Evolutionary conservation across 2,113 vertebrate species (phyloP).

Genomic region (Nyctibius bracteatus): DNA sequence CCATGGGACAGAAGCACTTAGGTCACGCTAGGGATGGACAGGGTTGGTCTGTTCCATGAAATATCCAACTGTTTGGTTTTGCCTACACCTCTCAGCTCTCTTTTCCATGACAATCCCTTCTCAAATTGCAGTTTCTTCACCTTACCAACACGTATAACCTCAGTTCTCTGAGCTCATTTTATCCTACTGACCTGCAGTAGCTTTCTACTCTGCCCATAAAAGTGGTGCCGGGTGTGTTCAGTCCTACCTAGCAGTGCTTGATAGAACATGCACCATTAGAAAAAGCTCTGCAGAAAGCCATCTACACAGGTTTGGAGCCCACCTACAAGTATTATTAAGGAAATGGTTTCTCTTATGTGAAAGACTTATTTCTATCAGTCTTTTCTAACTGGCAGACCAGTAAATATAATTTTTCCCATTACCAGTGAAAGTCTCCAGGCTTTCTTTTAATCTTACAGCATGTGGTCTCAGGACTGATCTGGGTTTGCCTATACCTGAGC

Average conservation of each 20-base stretch:
- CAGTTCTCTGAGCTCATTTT: neutral
- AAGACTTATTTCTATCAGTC: neutral
- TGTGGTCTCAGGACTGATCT: neutral
- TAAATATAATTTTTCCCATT: neutral
- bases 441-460: neutral
- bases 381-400: neutral
- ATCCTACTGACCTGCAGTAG: neutral
- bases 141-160: rapidly evolving
- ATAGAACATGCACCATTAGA: neutral
- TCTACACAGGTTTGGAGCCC: neutral
- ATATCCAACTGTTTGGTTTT: neutral
- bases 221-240: neutral
- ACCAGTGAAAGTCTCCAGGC: neutral
- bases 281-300: neutral
- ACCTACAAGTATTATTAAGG: neutral
- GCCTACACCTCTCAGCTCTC: neutral
- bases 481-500: neutral
- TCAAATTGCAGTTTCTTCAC: neutral
- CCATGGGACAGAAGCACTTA: neutral
- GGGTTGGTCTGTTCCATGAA: neutral
- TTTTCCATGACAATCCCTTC: neutral
- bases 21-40: too few relatives aligned
- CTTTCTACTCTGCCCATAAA: neutral
- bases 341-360: neutral
- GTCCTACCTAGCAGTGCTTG: neutral